Percentiles rank a stretch among this genome's conserved stretches.
Evolutionary conservation across 1,140 invertebrate species (phyloP).

Genomic region (Cheumatopsyche charites): DNA sequence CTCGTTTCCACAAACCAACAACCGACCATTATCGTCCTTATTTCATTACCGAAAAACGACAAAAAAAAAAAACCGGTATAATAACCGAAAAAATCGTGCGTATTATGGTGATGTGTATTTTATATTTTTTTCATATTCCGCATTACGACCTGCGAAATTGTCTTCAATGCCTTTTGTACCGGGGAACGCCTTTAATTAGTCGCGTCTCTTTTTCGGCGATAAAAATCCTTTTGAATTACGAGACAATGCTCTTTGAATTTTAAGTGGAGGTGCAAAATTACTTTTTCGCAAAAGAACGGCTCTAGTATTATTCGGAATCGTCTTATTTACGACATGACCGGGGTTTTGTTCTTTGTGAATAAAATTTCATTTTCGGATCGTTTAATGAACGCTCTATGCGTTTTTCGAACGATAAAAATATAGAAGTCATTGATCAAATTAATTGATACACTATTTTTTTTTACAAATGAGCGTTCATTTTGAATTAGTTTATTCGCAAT

Average conservation of each 20-base stretch:
- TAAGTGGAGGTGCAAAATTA: slow-evolving; percentile 11
- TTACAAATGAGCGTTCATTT: no score
- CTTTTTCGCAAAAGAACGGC: background rate
- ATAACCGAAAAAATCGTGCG: no score
- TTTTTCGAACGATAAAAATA: no score
- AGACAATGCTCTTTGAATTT: slow-evolving; percentile 24
- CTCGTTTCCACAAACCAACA: background rate
- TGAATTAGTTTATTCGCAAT: no score
- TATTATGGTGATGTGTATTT: background rate
- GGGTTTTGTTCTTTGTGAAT: no score
- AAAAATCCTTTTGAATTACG: slow-evolving; percentile 27
- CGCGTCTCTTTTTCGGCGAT: background rate
- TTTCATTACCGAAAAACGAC: no score
- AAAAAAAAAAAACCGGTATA: no score
- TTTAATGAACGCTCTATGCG: no score
- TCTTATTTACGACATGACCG: background rate
- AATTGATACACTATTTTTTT: no score
- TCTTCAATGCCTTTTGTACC: slow-evolving; percentile 20
- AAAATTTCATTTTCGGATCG: no score
- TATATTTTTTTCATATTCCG: background rate
- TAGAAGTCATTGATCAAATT: no score
- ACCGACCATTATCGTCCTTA: background rate
- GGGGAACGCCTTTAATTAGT: slow-evolving; percentile 15
- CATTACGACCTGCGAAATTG: background rate
- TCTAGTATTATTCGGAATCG: background rate